Evolutionary conservation across 1,140 invertebrate species (phyloP), one percentile per base, ranked within the genome.

Genomic region (Nixonia krombeini): DNA sequence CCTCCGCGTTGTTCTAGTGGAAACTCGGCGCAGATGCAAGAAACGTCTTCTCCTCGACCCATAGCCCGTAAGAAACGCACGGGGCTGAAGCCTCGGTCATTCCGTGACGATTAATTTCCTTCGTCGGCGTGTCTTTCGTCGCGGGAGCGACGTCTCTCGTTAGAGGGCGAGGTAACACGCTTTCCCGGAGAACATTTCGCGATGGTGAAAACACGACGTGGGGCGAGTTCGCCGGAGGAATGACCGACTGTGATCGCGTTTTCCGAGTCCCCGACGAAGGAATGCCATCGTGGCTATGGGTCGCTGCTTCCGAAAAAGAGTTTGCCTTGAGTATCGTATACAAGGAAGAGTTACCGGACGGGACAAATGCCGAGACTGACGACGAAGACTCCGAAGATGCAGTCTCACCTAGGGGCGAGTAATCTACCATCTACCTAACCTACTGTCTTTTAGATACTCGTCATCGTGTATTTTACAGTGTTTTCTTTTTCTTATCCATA

Each of bases 391-490:
- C 67, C 70, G 72, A 83, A 82, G 82, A 83, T 77, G 81, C 74
- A 73, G 75, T 81, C 66, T 68, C 74, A 82, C 65, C 80, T 80
- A 78, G 82, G 79, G 83, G 83, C 83, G 83, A 84, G 83, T 85
- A 85, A 84, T 81, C 73, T 79, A 82, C 79, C 75, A 84, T 80
- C 76, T 84, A 83, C 76, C 77, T 84, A 84, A 83, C 66, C 73
- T 82, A 81, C 76, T 81, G 73, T 81, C 76, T 83, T 74, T 81
- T 80, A 81, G 75, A 82, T 80, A 83, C 73, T 61, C 59, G 64
- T 76, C 79, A 70, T 78, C 78, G 73, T 81, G 70, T 77, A 79
- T 57, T n/a, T n/a, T 72, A 78, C 70, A 78, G 63, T 78, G 73
- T 73, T 79, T 75, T 74, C 66, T 75, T 75, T 70, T 71, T 53